A percentile compares a stretch with the other conserved stretches of the same genome.
Evolutionary conservation across 2,888 invertebrate genomes (phyloP).

Genomic region (Callyntrura guangdongensis): DNA sequence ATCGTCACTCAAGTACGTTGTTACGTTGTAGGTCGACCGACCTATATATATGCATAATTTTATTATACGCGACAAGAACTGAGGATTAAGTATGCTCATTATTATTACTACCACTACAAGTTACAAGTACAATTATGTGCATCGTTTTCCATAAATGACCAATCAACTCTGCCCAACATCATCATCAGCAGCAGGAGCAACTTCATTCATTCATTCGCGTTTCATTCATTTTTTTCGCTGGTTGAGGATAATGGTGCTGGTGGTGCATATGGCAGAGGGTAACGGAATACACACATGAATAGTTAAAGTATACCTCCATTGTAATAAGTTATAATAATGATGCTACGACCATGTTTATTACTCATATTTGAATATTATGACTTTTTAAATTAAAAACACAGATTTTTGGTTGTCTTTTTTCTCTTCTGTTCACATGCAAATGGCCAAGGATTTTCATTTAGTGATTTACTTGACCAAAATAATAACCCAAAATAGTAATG

Average conservation of each 20-base stretch:
- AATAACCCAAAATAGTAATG: background rate
- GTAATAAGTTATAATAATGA: constrained; percentile 23
- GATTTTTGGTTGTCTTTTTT: background rate
- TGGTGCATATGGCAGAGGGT: background rate
- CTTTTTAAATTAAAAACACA: constrained; percentile 28
- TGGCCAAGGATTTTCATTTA: background rate
- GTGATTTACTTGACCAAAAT: constrained; percentile 50
- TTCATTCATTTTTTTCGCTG: constrained; percentile 59
- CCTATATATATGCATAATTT: background rate
- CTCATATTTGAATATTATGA: too few species aligned
- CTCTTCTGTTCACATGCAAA: background rate
- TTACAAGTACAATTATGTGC: constrained; percentile 3
- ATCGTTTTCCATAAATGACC: constrained; percentile 33
- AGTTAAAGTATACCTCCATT: constrained; percentile 5
- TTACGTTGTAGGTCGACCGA: background rate
- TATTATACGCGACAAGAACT: background rate
- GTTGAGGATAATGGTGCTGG: background rate
- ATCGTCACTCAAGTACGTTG: constrained; percentile 14
- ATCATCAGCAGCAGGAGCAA: constrained; percentile 5
- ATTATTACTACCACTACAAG: background rate
- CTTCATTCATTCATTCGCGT: constrained; percentile 39
- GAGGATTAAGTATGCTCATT: background rate
- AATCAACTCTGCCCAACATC: constrained; percentile 35
- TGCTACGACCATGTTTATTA: background rate
- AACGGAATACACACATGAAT: background rate